Conservation (phyloP, 2,888 invertebrate species). For the Apotomis turbidana region DNA sequence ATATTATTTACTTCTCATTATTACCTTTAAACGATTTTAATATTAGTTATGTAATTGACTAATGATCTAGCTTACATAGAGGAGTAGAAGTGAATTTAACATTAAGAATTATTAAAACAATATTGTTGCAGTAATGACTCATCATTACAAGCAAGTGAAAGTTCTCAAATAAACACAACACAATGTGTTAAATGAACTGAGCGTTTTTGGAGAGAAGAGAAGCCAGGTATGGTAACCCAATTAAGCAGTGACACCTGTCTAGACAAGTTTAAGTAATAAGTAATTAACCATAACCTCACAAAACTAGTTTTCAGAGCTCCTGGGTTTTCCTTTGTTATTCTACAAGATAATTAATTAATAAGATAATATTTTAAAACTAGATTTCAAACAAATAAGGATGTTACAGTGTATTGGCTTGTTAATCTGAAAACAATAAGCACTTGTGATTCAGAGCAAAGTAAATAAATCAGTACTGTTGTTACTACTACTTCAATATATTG, state of each 20-base stretch:
- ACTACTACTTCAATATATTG: conserved; percentile 3
- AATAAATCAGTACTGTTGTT: conserved; percentile 4
- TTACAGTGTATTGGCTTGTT: conserved; percentile 2
- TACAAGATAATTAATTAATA: too few species aligned
- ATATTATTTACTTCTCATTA: conserved; percentile 28
- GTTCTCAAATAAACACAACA: conserved; percentile 16
- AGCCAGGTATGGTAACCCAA: conserved; percentile 35
- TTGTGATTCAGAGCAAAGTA: conserved; percentile 15
- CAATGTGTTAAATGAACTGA: conserved; percentile 8
- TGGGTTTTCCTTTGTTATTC: conserved; percentile 24
- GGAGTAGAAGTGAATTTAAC: conserved; percentile 10
- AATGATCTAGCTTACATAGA: neutral
- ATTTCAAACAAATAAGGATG: neutral
- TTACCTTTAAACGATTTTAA: neutral
- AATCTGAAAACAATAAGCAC: neutral
- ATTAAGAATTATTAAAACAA: conserved; percentile 2
- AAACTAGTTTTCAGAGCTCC: conserved; percentile 23
- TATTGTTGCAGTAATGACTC: conserved; percentile 29
- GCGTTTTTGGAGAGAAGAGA: conserved; percentile 10
- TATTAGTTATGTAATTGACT: neutral
- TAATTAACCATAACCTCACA: conserved; percentile 31
- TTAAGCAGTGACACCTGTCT: conserved; percentile 33
- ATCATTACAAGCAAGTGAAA: conserved; percentile 34
- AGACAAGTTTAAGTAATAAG: conserved; percentile 23
- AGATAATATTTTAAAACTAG: neutral